phyloP scores from a whole-genome alignment of 2,113 vertebrate species.

The Motacilla alba region DNA sequence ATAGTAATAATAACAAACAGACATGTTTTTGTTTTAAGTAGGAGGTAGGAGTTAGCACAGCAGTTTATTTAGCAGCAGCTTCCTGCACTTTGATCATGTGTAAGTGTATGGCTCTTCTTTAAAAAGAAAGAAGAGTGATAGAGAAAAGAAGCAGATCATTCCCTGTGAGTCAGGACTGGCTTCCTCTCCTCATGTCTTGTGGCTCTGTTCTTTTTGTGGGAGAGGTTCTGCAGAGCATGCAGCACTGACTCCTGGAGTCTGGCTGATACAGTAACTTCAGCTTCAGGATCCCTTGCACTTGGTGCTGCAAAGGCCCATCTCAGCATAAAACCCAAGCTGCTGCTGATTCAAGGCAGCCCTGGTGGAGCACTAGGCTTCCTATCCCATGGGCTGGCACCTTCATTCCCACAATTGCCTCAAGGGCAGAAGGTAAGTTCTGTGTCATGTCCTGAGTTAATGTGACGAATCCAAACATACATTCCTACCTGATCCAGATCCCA shows the following conservation, averaged over 20 bases:
- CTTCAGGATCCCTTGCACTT: neutral
- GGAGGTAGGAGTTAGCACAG: neutral
- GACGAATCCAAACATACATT: neutral
- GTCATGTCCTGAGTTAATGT: neutral
- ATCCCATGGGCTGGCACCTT: neutral
- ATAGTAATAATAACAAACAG: neutral
- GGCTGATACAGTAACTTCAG: neutral
- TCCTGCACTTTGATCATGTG: neutral
- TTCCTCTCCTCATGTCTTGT: neutral
- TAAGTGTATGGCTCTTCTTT: neutral
- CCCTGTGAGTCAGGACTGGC: neutral
- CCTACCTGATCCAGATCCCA: neutral
- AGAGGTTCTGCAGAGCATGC: neutral
- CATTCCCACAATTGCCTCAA: neutral
- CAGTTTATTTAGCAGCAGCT: conserved; percentile 33
- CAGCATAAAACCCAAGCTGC: neutral
- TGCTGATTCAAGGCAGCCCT: neutral
- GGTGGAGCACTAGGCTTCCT: neutral
- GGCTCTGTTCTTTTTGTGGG: neutral
- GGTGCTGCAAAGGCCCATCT: neutral
- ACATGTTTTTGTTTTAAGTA: neutral
- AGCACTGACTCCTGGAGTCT: neutral
- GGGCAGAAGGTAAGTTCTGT: neutral
- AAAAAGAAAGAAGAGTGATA: neutral
- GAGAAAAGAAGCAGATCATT: neutral